Evolutionary conservation across 2,888 invertebrate genomes (phyloP).

Genomic region (Leucozona laternaria): DNA sequence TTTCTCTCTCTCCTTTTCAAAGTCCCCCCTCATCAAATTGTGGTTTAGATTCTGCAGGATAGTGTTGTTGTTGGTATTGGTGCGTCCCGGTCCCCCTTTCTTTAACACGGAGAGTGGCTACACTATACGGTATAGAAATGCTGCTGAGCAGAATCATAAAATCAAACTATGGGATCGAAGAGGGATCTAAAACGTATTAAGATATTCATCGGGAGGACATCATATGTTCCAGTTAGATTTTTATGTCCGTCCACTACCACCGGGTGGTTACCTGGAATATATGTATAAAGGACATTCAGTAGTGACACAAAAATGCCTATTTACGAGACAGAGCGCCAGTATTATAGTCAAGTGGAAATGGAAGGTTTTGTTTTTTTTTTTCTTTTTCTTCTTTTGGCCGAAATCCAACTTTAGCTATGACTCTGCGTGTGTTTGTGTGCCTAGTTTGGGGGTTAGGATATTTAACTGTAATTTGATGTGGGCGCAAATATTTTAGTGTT

Average conservation of each 20-base stretch:
- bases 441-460: conserved; percentile 10
- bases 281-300: conserved; percentile 62
- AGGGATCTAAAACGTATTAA: conserved; percentile 75
- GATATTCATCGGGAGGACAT: conserved; percentile 76
- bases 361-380: conserved; percentile 8
- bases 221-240: conserved; percentile 76
- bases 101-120: conserved; percentile 45
- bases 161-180: conserved; percentile 52
- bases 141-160: conserved; percentile 71
- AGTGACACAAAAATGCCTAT: conserved; percentile 75
- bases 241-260: conserved; percentile 52
- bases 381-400: conserved; percentile 23
- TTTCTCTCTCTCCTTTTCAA: background rate
- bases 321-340: conserved; percentile 64
- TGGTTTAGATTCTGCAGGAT: conserved; percentile 17
- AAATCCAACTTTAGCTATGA: conserved; percentile 26
- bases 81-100: no score
- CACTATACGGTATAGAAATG: background rate
- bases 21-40: conserved; percentile 2
- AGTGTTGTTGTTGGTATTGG: background rate
- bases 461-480: conserved; percentile 69
- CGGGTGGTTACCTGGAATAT: conserved; percentile 61
- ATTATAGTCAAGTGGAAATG: conserved; percentile 53
- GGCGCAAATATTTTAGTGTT: conserved; percentile 82
- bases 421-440: background rate